These are phyloP conservation scores for Danio jaintianensis DNA, from an alignment of 2,797 vertebrate species.

Conservation along the genomic window DNA sequence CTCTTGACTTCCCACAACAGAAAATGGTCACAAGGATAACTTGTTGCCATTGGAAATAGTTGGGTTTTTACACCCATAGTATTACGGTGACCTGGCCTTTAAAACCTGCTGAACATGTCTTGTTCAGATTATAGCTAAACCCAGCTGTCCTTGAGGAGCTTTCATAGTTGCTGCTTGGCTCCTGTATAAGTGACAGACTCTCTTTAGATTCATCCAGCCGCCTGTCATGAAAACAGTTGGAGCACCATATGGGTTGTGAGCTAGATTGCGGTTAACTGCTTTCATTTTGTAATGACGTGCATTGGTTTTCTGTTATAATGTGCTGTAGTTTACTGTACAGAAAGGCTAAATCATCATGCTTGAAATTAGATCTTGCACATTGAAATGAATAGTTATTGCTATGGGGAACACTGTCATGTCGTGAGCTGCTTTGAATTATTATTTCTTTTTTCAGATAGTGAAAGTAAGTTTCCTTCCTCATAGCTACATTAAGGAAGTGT, in stretches of 20 bases:
- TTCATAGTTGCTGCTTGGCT: slow-evolving; percentile 51
- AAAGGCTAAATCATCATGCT: background rate
- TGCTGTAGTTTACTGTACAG: background rate
- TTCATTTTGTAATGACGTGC: slow-evolving; percentile 13
- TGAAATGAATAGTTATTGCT: background rate
- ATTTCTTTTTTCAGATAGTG: background rate
- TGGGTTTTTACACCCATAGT: slow-evolving; percentile 9
- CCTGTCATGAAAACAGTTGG: slow-evolving; percentile 58
- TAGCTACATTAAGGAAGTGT: background rate
- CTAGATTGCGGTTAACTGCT: slow-evolving; percentile 44
- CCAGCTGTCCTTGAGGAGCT: slow-evolving; percentile 65
- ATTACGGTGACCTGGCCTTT: slow-evolving; percentile 57
- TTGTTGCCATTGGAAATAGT: background rate
- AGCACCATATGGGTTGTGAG: slow-evolving; percentile 56
- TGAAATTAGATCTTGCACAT: slow-evolving; percentile 1
- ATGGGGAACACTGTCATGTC: slow-evolving; percentile 11
- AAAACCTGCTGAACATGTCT: slow-evolving; percentile 65
- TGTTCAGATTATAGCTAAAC: slow-evolving; percentile 65
- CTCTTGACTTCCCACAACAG: slow-evolving; percentile 37
- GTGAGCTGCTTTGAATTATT: slow-evolving; percentile 13
- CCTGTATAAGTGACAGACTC: slow-evolving; percentile 45
- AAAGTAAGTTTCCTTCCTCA: slow-evolving; percentile 40
- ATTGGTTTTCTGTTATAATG: background rate
- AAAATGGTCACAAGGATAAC: slow-evolving; percentile 31
- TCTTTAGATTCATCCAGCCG: slow-evolving; percentile 45